Conservation (phyloP, 2,797 vertebrate genomes). For the Microctenopoma lineatum region DNA sequence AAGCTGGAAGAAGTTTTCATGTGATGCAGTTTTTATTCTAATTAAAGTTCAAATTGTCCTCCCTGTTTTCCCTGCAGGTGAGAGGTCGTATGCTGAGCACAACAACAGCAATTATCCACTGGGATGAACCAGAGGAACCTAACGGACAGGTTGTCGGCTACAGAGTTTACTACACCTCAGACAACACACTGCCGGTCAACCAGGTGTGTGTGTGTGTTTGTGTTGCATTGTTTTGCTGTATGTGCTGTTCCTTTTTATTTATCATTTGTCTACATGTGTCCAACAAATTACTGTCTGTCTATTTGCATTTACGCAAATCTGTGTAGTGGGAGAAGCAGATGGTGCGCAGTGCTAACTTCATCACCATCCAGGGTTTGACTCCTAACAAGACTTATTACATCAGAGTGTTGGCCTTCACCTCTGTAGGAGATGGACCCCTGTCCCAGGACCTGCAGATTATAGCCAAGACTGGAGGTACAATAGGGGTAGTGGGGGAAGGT, state of each 20-base stretch:
- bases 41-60: not conserved
- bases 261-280: conserved; percentile 21
- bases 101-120: conserved; percentile 96
- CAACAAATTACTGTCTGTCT: conserved; percentile 8
- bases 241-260: conserved; percentile 7
- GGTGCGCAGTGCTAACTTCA: conserved; percentile 93
- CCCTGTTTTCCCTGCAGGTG: conserved; percentile 77
- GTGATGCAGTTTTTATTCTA: not conserved
- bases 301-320: conserved; percentile 8
- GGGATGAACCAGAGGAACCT: conserved; percentile 98
- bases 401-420: conserved; percentile 96
- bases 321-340: conserved; percentile 95
- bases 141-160: conserved; percentile 98
- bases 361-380: conserved; percentile 93
- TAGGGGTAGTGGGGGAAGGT: not conserved
- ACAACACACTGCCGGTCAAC: conserved; percentile 90
- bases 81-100: conserved; percentile 98
- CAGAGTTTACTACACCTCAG: conserved; percentile 96
- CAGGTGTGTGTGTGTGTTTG: conserved; percentile 66
- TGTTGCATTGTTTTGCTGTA: not conserved
- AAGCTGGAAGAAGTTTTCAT: not conserved
- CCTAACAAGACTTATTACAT: conserved; percentile 98
- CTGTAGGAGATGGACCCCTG: conserved; percentile 97
- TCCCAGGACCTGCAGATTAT: conserved; percentile 98
- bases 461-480: conserved; percentile 95